Conservation (phyloP, 2,113 vertebrate genomes). For the Telmatochromis brichardi region DNA sequence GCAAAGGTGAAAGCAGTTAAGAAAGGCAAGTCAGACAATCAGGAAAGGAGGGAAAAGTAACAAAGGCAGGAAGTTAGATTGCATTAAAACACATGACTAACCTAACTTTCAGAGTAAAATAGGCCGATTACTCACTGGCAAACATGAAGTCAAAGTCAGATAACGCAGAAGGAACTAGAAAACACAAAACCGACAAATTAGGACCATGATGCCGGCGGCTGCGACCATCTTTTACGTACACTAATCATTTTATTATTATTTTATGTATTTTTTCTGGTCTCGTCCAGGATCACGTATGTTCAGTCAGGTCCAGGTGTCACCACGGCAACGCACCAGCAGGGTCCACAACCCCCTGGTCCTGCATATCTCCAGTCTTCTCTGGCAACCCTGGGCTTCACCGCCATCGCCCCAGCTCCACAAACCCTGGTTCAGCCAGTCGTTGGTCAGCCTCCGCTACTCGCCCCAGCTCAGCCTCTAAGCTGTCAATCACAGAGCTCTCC, state of each 20-base stretch:
- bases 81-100: background rate
- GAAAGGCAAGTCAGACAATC: background rate
- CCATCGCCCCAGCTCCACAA: constrained; percentile 76
- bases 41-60: background rate
- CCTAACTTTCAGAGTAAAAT: background rate
- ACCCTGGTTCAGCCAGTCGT: constrained; percentile 80
- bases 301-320: constrained; percentile 74
- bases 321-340: constrained; percentile 60
- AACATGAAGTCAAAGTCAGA: background rate
- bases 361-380: constrained; percentile 65
- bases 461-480: constrained; percentile 67
- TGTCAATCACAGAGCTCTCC: constrained; percentile 69
- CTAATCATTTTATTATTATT: background rate
- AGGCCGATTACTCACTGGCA: background rate
- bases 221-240: background rate
- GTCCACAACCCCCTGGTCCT: constrained; percentile 45
- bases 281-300: constrained; percentile 81
- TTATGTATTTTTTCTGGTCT: background rate
- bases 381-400: constrained; percentile 79
- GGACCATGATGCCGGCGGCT: accelerated
- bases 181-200: background rate
- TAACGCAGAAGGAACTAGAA: background rate
- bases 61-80: background rate
- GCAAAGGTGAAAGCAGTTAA: background rate
- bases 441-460: constrained; percentile 74